These are phyloP conservation scores for Oryctes rhinoceros DNA, from an alignment of 1,140 invertebrate species.

Conservation along the genomic window DNA sequence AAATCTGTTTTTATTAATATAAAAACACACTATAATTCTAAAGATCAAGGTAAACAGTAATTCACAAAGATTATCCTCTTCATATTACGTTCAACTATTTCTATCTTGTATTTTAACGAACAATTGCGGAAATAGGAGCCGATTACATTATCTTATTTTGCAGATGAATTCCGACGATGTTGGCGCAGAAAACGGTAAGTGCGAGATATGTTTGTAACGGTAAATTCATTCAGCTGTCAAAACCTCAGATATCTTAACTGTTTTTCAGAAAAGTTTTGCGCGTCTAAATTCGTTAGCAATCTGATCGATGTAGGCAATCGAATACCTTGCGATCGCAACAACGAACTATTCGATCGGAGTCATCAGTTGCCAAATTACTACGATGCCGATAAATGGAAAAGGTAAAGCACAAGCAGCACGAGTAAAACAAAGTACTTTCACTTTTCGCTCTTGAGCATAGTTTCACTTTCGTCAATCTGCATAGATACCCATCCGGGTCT, in stretches of 20 bases:
- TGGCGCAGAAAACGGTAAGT: no score
- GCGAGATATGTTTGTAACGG: neutral
- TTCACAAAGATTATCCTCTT: no score
- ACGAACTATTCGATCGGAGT: neutral
- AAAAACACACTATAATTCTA: no score
- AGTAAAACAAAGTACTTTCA: neutral
- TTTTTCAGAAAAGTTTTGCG: slow-evolving; percentile 1
- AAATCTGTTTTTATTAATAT: no score
- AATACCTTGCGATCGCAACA: neutral
- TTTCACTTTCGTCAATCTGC: neutral
- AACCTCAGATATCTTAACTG: neutral
- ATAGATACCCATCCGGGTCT: neutral
- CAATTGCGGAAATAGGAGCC: no score
- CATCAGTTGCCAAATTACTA: neutral
- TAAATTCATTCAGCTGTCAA: neutral
- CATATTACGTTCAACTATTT: no score
- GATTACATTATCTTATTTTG: no score
- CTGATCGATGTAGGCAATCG: neutral
- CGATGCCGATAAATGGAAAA: neutral
- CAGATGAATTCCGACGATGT: no score
- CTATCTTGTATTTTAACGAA: no score
- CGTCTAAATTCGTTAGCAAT: neutral
- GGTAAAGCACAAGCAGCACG: neutral
- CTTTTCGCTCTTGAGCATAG: neutral
- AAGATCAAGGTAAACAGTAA: no score